Percentiles rank a stretch among this genome's conserved stretches.
These are phyloP conservation scores for Andinoacara biseriatus DNA, from an alignment of 2,113 vertebrate genomes.

Conservation along the genomic window DNA sequence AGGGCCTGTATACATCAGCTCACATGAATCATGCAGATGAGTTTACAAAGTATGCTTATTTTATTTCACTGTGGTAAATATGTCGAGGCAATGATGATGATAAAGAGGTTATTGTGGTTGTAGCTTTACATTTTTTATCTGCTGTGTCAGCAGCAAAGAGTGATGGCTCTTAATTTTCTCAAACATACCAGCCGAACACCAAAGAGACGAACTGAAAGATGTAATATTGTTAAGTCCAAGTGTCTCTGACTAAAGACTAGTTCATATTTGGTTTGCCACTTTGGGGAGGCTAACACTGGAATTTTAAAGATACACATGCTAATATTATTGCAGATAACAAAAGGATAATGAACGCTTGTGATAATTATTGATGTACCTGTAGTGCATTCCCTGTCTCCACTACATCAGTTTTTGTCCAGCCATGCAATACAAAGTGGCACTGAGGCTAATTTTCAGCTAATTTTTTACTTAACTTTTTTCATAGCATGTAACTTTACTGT, in stretches of 20 bases:
- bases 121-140: conserved; percentile 8
- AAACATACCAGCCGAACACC: not conserved
- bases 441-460: not conserved
- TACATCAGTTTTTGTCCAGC: not conserved
- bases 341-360: not conserved
- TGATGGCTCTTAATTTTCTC: not conserved
- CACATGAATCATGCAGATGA: conserved; percentile 46
- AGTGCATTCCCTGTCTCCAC: not conserved
- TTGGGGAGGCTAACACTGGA: not conserved
- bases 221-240: not conserved
- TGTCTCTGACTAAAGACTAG: not conserved
- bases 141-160: not conserved
- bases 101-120: conserved; percentile 4
- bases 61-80: conserved; percentile 25
- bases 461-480: not conserved
- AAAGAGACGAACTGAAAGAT: not conserved
- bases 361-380: not conserved
- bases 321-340: not conserved
- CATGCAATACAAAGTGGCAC: not conserved
- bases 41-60: conserved; percentile 42
- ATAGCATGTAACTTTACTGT: not conserved
- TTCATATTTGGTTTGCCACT: not conserved
- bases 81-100: not conserved
- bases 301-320: not conserved
- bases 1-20: conserved; percentile 45